A percentile compares a stretch with the other conserved stretches of the same genome.
phyloP scores from a whole-genome alignment of 2,113 vertebrate species.

The Macroglossus sobrinus region DNA sequence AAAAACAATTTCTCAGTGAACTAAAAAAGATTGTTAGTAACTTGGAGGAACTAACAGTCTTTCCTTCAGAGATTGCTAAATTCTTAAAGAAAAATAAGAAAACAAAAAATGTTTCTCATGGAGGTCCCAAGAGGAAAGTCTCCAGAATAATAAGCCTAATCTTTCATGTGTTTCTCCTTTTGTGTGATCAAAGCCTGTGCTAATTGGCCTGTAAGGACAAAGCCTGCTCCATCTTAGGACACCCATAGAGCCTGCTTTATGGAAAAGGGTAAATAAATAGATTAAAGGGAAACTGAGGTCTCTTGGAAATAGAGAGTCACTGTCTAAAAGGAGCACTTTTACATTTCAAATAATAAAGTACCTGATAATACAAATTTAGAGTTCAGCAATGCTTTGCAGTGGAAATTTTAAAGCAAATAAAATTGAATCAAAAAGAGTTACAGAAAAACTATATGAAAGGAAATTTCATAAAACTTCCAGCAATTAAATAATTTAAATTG shows the following conservation, averaged over 20 bases:
- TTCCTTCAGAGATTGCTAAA: not conserved
- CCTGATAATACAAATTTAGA: not conserved
- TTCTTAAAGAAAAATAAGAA: constrained; percentile 10
- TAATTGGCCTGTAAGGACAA: constrained; percentile 29
- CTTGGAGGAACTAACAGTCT: not conserved
- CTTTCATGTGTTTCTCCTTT: not conserved
- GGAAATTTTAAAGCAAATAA: constrained; percentile 23
- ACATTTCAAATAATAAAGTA: constrained; percentile 15
- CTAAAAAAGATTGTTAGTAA: not conserved
- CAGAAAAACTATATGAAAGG: not conserved
- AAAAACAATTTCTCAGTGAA: not conserved
- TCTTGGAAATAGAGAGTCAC: not conserved
- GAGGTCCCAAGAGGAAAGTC: not conserved
- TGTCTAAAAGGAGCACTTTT: not conserved
- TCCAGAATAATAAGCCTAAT: constrained; percentile 10
- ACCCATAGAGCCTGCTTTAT: not conserved
- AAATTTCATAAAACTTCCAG: not conserved
- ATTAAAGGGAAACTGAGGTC: constrained; percentile 40
- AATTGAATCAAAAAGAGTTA: not conserved
- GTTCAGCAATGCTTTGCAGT: not conserved
- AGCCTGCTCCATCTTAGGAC: not conserved
- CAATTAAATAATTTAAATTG: constrained; percentile 15
- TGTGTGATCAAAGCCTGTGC: constrained; percentile 58
- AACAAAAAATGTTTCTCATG: not conserved
- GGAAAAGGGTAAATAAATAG: not conserved